These are phyloP conservation scores for Potorous gilbertii DNA, from an alignment of 2,797 vertebrate genomes.

Conservation along the genomic window DNA sequence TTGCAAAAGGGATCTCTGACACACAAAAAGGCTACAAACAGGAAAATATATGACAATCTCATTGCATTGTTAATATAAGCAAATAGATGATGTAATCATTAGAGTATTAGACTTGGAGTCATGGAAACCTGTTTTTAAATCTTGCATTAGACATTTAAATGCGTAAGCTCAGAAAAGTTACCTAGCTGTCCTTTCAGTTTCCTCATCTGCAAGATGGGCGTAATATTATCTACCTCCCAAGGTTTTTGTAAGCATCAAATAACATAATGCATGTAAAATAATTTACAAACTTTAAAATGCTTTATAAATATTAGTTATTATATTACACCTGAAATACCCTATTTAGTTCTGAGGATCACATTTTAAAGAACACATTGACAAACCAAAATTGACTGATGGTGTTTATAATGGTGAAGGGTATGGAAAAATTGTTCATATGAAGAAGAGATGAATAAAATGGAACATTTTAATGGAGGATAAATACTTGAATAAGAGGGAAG, in stretches of 20 bases:
- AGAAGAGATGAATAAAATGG: neutral
- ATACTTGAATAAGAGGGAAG: neutral
- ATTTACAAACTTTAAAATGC: neutral
- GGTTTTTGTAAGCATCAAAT: neutral
- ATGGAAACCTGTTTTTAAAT: neutral
- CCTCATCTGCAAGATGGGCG: neutral
- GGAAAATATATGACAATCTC: neutral
- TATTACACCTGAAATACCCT: slow-evolving; percentile 21
- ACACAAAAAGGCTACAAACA: neutral
- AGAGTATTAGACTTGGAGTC: neutral
- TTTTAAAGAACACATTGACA: slow-evolving; percentile 41
- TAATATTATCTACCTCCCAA: neutral
- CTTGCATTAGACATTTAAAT: neutral
- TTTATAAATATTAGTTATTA: neutral
- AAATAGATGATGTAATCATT: neutral
- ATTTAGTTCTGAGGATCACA: neutral
- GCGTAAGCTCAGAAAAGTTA: neutral
- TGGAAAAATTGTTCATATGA: neutral
- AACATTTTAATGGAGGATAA: neutral
- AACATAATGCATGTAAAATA: neutral
- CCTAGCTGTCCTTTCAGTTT: neutral
- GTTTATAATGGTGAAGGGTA: neutral
- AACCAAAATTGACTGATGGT: slow-evolving; percentile 9
- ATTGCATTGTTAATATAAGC: neutral
- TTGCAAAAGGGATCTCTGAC: neutral